Base-by-base conservation (phyloP, 2,888 invertebrate genomes). In the Microplitis manilae region DNA sequence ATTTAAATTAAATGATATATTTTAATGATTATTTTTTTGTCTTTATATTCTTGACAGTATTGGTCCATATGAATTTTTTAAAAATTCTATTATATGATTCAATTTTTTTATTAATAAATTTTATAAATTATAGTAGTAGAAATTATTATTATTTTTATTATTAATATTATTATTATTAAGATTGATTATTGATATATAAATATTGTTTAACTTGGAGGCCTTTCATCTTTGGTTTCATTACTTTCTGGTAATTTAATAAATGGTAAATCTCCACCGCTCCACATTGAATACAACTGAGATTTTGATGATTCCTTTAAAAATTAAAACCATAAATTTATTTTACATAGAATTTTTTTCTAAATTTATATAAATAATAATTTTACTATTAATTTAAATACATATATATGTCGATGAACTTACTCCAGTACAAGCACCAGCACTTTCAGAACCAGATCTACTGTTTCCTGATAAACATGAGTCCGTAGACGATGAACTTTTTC, bases 401-500 rank as follows among this genome's bases (percentile, higher is more conserved):
- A 20, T 71, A 50, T 15, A 13, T 20, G 65, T n/a, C 5, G 15
- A 15, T 38, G 60, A 75, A 83, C 82, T 85, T 85, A 90, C 90
- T 84, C 88, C 90, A 69, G 89, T 89, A 68, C 90, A 90, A 68
- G 89, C 89, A 68, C 90, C 90, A 69, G 91, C 91, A 81, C 91
- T 90, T 73, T 90, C 91, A 62, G 91, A 92, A 20, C 92, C 92
- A 1, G 92, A 92, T 78, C 92, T 89, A 81, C 92, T 92, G 81
- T 92, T 92, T 59, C 92, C 92, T 5, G 93, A 93, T 59, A 92
- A 87, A 84, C 92, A 93, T 59, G 93, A 93, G 79, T 93, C 93
- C 5, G 93, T 93, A 0, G 93, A 93, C 64, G 93, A 92, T 81
- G 92, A 93, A 85, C 92, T 93, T 86, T 93, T 92, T 38, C 93